These are phyloP conservation scores for Luidia sarsii DNA, from an alignment of 53 echinoderm and acorn worm genomes.

Conservation along the genomic window DNA sequence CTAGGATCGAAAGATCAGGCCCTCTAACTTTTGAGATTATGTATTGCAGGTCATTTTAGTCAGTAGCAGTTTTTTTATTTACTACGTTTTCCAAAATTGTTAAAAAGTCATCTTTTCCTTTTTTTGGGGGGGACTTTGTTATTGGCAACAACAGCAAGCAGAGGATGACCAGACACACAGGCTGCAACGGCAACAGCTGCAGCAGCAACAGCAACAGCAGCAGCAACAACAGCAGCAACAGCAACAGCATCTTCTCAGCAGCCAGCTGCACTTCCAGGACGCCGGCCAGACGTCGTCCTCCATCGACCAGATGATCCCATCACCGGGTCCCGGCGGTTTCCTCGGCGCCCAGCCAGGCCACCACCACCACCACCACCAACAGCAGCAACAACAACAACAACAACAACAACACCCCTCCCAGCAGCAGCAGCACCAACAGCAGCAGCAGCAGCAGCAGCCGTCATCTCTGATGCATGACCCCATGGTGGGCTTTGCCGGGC, in stretches of 20 bases:
- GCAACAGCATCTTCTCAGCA: conserved; percentile 20
- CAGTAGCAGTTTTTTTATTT: too few relatives aligned
- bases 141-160: not conserved
- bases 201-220: conserved; percentile 20
- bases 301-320: not conserved
- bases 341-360: not conserved
- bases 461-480: not conserved
- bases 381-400: not conserved
- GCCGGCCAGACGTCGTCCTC: not conserved
- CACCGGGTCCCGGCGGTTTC: not conserved
- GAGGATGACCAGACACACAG: not conserved
- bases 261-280: conserved; percentile 7
- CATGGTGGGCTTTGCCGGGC: not conserved
- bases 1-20: too few relatives aligned
- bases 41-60: too few relatives aligned
- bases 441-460: too few relatives aligned
- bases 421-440: too few relatives aligned
- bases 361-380: not conserved
- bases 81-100: too few relatives aligned
- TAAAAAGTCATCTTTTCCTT: too few relatives aligned
- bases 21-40: too few relatives aligned
- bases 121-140: too few relatives aligned
- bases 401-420: not conserved
- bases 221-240: conserved; percentile 10
- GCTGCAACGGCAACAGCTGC: conserved; percentile 1